Evolutionary conservation across 2,888 invertebrate species (phyloP), one percentile per base, ranked within the genome.

Genomic region (Trichogramma evanescens): DNA sequence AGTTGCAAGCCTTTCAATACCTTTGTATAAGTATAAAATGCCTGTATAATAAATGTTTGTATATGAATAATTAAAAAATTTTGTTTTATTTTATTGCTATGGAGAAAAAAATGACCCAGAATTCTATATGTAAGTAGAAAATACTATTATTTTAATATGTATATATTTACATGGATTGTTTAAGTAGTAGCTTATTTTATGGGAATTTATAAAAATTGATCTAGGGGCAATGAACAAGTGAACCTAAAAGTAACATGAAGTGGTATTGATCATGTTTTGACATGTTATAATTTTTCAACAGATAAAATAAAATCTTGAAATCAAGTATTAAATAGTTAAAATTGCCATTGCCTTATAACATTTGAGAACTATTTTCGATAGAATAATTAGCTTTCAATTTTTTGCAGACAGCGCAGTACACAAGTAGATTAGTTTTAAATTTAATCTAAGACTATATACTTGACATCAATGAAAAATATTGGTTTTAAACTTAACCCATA

Each of bases 1-100:
- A 59, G 66, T 68, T 69, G 67, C 67, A 68, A 59, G 68, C 67
- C 67, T 68, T 69, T 70, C 69, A 66, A 69, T 68, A 68, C 66
- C 66, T 70, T 70, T 70, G 63, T 69, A 70, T 68, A 63, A 68
- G 65, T 66, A 58, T 61, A 66, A 67, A 9, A 65, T 64, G 63
- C 62, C 58, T 66, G 64, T 66, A 67, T 59, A 68, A 69, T 70
- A 69, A 70, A 70, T 67, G 69, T 68, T 70, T 68, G 65, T 68
- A 69, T 60, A 70, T 63, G 63, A 63, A 61, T 46, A 44, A 39
- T 48, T 56, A 10, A 49, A 26, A 49, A 26, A 49, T 48, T 10
- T 48, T 10, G n/a, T 48, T 48, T 48, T 4, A n/a, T 26, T 7
- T 49, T 4, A 26, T n/a, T 49, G 3, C 26, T 10, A 49, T 26